phyloP scores from a whole-genome alignment of 2,888 invertebrate species.

The Nomada ruficornis region DNA sequence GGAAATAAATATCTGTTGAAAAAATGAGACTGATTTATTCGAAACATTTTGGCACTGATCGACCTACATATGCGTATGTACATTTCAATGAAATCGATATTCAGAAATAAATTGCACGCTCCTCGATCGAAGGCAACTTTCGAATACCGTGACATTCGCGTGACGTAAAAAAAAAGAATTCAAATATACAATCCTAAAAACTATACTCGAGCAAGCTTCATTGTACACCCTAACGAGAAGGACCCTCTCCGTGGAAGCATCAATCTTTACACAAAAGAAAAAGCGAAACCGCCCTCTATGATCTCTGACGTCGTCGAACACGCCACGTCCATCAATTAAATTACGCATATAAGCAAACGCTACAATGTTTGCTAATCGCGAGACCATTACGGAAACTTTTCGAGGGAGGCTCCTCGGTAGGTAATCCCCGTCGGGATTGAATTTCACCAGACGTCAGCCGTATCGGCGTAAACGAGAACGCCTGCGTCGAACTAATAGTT shows the following conservation, averaged over 20 bases:
- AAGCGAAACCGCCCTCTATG: neutral
- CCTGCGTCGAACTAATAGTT: slow-evolving; percentile 49
- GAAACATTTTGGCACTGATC: slow-evolving; percentile 3
- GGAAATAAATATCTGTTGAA: slow-evolving; percentile 1
- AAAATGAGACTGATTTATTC: neutral
- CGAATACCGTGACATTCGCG: neutral
- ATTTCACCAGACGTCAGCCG: slow-evolving; percentile 43
- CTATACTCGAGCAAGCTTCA: neutral
- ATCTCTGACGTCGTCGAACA: neutral
- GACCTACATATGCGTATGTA: neutral
- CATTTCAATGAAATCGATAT: neutral
- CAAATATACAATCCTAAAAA: neutral
- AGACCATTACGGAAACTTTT: slow-evolving; percentile 47
- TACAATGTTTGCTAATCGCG: slow-evolving; percentile 50
- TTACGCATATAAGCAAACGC: slow-evolving; percentile 48
- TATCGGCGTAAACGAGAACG: slow-evolving; percentile 28
- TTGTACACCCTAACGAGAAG: neutral
- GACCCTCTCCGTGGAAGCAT: neutral
- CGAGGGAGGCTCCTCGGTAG: slow-evolving; percentile 19
- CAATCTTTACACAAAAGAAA: slow-evolving; percentile 6
- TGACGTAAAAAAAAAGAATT: neutral
- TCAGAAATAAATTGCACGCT: neutral
- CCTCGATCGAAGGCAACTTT: neutral
- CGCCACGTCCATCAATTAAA: slow-evolving; percentile 38
- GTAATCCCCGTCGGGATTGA: slow-evolving; percentile 44